phyloP scores from a whole-genome alignment of 2,797 vertebrate genomes.

The Phalanger gymnotis region DNA sequence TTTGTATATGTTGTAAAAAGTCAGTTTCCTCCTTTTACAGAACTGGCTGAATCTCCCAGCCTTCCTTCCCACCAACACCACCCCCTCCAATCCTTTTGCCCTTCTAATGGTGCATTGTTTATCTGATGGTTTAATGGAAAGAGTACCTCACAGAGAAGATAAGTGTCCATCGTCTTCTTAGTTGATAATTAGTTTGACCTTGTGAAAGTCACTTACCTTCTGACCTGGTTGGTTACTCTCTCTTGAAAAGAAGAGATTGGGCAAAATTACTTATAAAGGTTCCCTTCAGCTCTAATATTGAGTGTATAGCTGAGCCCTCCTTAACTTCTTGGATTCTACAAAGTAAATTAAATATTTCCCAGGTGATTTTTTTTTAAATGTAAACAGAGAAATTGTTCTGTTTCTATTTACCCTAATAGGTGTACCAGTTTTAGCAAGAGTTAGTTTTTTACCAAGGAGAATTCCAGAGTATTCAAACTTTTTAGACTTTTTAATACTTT shows the following conservation, averaged over 20 bases:
- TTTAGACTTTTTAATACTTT: background rate
- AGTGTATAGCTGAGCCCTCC: background rate
- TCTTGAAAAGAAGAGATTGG: background rate
- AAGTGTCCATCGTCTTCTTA: background rate
- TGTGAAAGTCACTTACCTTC: background rate
- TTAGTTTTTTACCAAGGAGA: background rate
- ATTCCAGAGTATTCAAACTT: background rate
- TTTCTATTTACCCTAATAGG: background rate
- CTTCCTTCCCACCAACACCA: background rate
- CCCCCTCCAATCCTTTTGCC: background rate
- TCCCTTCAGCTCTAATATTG: background rate
- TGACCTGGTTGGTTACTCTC: background rate
- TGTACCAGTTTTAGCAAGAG: background rate
- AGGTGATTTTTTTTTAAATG: background rate
- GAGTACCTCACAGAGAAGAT: background rate
- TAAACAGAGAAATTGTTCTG: background rate
- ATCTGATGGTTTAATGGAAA: background rate
- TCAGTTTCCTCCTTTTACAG: slow-evolving; percentile 10
- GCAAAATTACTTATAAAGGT: background rate
- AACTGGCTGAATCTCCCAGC: background rate
- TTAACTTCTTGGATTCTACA: background rate
- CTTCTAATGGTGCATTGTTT: background rate
- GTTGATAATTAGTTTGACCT: background rate
- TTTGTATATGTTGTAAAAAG: slow-evolving; percentile 21
- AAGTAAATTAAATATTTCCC: background rate